Evolutionary conservation across 2,888 invertebrate genomes (phyloP).

Genomic region (Parnassius apollo): DNA sequence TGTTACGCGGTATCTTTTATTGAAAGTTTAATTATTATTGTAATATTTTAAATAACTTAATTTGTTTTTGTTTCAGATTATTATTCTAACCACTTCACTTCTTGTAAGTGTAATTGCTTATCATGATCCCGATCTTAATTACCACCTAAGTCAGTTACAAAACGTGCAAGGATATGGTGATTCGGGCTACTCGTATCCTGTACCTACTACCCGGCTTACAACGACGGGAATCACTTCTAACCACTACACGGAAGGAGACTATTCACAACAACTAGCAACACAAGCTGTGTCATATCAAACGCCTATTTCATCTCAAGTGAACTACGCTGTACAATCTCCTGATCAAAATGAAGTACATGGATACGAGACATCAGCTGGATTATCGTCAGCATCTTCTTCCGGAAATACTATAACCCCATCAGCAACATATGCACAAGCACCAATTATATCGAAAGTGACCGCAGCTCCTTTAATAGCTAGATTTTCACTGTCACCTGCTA

Average conservation of each 20-base stretch:
- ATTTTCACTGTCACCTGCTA: constrained; percentile 57
- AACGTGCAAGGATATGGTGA: constrained; percentile 54
- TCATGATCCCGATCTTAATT: constrained; percentile 74
- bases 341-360: constrained; percentile 72
- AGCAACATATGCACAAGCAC: constrained; percentile 75
- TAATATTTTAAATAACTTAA: too few species aligned
- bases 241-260: constrained; percentile 40
- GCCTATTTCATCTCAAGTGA: constrained; percentile 52
- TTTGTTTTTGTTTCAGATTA: constrained; percentile 52
- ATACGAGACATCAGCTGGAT: constrained; percentile 77
- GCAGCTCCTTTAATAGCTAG: constrained; percentile 70
- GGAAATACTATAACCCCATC: constrained; percentile 61
- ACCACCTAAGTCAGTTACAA: constrained; percentile 68
- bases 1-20: too few species aligned
- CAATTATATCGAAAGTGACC: constrained; percentile 74
- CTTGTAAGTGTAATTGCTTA: constrained; percentile 57
- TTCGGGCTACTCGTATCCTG: constrained; percentile 78
- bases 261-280: constrained; percentile 43
- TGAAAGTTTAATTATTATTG: too few species aligned
- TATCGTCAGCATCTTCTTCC: constrained; percentile 57
- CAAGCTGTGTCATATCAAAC: constrained; percentile 36
- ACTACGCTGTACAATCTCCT: constrained; percentile 41
- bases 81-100: constrained; percentile 45
- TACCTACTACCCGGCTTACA: constrained; percentile 76
- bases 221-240: constrained; percentile 48